Evolutionary conservation across 2,113 vertebrate genomes (phyloP).

Genomic region (Felis chaus): DNA sequence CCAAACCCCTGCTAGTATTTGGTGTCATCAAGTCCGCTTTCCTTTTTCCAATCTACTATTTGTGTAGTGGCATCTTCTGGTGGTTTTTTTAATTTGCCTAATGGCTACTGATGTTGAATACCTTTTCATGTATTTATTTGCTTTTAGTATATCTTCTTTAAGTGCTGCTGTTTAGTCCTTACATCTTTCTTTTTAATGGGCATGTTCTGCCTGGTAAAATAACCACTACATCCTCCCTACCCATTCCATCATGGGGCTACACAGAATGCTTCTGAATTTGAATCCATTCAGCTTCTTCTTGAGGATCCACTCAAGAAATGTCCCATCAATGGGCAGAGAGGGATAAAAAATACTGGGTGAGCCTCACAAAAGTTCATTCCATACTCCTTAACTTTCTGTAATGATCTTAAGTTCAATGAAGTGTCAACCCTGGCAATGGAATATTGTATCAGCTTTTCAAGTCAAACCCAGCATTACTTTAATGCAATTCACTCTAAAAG

Average conservation of each 20-base stretch:
- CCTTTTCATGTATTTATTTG: background rate
- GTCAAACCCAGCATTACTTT: background rate
- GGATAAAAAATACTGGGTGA: background rate
- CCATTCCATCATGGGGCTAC: background rate
- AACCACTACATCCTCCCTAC: background rate
- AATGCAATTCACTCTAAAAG: background rate
- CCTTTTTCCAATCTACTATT: background rate
- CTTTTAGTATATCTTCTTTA: background rate
- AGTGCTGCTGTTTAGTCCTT: background rate
- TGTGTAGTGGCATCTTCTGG: background rate
- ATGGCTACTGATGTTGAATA: background rate
- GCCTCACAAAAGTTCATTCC: background rate
- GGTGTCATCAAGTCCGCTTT: background rate
- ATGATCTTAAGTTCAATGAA: slow-evolving; percentile 19
- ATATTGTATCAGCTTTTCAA: background rate
- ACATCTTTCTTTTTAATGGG: background rate
- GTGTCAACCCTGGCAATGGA: background rate
- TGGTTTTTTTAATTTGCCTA: background rate
- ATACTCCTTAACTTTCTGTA: background rate
- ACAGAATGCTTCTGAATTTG: background rate
- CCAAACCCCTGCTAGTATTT: background rate
- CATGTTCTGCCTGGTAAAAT: background rate
- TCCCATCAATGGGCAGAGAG: background rate
- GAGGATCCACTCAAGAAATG: background rate
- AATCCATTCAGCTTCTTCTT: background rate